Conservation (phyloP, 2,797 vertebrate genomes). For the Rhinella marina region DNA sequence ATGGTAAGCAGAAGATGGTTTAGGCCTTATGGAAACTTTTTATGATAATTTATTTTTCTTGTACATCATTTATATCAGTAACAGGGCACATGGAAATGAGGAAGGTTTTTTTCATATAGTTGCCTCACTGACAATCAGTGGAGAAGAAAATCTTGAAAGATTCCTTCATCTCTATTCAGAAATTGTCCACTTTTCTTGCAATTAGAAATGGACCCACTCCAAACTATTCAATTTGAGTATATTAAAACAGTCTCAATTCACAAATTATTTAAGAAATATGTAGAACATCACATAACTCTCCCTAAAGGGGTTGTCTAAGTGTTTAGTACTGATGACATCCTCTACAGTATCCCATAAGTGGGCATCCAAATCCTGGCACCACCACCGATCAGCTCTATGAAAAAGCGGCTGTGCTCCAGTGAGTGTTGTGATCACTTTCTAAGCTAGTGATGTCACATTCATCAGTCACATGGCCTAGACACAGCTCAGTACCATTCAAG, state of each 20-base stretch:
- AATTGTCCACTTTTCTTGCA: not conserved
- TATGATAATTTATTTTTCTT: not conserved
- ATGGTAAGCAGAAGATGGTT: slow-evolving; percentile 64
- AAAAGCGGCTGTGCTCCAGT: no score
- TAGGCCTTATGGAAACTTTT: not conserved
- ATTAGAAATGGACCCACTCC: no score
- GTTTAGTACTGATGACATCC: no score
- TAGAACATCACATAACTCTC: not conserved
- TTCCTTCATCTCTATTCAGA: not conserved
- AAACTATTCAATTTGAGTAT: not conserved
- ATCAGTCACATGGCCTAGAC: no score
- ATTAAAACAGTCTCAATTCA: no score
- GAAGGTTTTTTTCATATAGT: not conserved
- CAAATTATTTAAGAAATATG: no score
- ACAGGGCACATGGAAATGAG: not conserved
- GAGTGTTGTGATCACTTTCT: no score
- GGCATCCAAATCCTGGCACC: no score
- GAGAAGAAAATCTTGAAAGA: not conserved
- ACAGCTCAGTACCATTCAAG: no score
- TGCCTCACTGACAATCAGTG: not conserved
- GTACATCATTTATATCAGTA: not conserved
- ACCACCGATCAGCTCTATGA: no score
- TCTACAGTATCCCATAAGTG: no score
- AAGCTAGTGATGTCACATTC: no score
- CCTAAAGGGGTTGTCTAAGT: not conserved